Evolutionary conservation across 92 coral and sea anemone species (phyloP).

Genomic region (Isaurus tuberculatus): DNA sequence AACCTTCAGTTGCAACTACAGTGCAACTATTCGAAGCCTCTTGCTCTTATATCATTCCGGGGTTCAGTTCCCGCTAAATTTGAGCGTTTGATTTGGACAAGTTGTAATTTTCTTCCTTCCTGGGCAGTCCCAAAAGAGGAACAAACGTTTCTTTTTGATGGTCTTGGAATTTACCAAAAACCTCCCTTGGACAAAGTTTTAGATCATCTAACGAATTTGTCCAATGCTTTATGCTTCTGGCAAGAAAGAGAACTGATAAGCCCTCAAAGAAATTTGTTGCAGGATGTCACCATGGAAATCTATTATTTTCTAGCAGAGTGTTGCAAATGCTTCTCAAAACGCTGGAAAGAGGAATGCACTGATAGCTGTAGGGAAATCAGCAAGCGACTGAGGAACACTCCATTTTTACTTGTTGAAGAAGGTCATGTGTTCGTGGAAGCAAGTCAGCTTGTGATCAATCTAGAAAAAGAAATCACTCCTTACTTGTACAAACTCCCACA

Average conservation of each 20-base stretch:
- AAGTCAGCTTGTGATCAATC: conserved; percentile 46
- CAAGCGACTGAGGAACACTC: background rate
- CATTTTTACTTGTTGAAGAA: conserved; percentile 36
- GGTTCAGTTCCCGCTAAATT: conserved; percentile 37
- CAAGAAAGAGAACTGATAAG: conserved; percentile 67
- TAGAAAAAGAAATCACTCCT: conserved; percentile 40
- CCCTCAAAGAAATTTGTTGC: conserved; percentile 39
- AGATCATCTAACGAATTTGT: background rate
- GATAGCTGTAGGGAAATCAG: conserved; percentile 17
- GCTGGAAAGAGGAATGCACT: conserved; percentile 19
- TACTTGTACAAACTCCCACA: conserved; percentile 56
- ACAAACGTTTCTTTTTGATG: background rate
- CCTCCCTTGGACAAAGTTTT: conserved; percentile 1
- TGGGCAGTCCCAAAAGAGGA: conserved; percentile 21
- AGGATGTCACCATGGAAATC: conserved; percentile 53
- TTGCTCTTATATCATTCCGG: conserved; percentile 25
- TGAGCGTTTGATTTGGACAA: conserved; percentile 51
- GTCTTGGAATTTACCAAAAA: conserved; percentile 14
- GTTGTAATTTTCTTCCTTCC: conserved; percentile 45
- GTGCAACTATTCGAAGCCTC: background rate
- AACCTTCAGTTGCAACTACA: conserved; percentile 33
- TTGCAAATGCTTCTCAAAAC: conserved; percentile 37
- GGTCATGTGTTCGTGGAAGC: conserved; percentile 51
- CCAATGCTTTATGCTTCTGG: background rate
- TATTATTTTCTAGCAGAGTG: conserved; percentile 56